Percentiles rank a stretch among this genome's conserved stretches.
Evolutionary conservation across 2,113 vertebrate genomes (phyloP).

Genomic region (Apeltes quadracus): DNA sequence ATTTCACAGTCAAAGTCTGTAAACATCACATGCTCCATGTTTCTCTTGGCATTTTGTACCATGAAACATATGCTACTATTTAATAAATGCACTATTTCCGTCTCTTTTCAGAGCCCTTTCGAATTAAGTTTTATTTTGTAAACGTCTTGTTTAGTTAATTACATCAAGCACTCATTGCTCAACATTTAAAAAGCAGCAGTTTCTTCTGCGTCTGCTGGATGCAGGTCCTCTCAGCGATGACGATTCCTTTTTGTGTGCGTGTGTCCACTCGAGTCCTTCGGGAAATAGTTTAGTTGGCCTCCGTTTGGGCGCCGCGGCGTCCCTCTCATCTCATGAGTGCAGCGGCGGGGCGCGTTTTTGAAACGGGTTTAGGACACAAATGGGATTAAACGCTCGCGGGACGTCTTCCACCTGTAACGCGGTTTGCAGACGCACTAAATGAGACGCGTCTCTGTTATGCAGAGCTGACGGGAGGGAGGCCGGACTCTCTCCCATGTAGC

Average conservation of each 20-base stretch:
- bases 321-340: constrained; percentile 76
- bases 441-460: constrained; percentile 69
- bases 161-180: constrained; percentile 37
- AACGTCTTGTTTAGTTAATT: constrained; percentile 31
- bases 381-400: constrained; percentile 76
- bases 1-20: constrained; percentile 11
- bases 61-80: not conserved
- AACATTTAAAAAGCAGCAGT: constrained; percentile 16
- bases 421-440: constrained; percentile 75
- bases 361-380: constrained; percentile 75
- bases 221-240: constrained; percentile 61
- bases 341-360: constrained; percentile 64
- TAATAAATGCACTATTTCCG: not conserved
- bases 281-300: constrained; percentile 64
- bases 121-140: constrained; percentile 22
- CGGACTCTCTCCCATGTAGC: constrained; percentile 56
- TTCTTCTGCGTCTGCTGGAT: constrained; percentile 40
- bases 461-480: constrained; percentile 55
- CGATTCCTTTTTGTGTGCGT: constrained; percentile 60
- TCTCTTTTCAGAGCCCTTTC: constrained; percentile 5
- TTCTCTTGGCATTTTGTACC: not conserved
- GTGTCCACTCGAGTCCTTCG: constrained; percentile 63
- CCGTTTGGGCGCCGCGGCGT: constrained; percentile 50
- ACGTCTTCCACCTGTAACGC: constrained; percentile 78
- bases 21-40: not conserved